A percentile compares a stretch with the other conserved stretches of the same genome.
These are phyloP conservation scores for Cyphomyrus plagiostoma DNA, from an alignment of 2,113 vertebrate species.

Conservation along the genomic window DNA sequence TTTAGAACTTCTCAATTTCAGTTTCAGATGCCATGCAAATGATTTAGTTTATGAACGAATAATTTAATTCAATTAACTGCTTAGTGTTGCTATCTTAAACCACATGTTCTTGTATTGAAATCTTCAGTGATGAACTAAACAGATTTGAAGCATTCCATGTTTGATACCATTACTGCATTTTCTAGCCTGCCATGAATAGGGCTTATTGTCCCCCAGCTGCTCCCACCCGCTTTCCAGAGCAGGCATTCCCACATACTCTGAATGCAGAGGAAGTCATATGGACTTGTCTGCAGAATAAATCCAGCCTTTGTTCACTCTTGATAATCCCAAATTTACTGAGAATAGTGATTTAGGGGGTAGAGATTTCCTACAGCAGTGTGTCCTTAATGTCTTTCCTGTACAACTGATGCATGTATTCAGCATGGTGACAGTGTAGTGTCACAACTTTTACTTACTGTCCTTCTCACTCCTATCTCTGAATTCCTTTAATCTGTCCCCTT, in stretches of 20 bases:
- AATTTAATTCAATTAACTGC: constrained; percentile 66
- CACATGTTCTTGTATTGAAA: constrained; percentile 28
- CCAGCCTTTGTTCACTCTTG: constrained; percentile 28
- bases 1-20: background rate
- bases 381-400: background rate
- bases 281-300: constrained; percentile 12
- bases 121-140: constrained; percentile 37
- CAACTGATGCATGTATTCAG: background rate
- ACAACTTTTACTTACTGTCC: constrained; percentile 22
- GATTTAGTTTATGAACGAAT: constrained; percentile 57
- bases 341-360: background rate
- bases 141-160: constrained; percentile 23
- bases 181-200: constrained; percentile 44
- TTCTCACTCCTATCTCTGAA: constrained; percentile 13
- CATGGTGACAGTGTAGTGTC: background rate
- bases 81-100: constrained; percentile 63
- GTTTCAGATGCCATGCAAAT: constrained; percentile 43
- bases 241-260: constrained; percentile 9
- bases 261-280: constrained; percentile 15
- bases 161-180: constrained; percentile 22
- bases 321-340: background rate
- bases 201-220: constrained; percentile 44
- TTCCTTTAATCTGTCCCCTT: constrained; percentile 53
- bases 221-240: constrained; percentile 21
- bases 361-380: background rate